Base-by-base conservation (phyloP, 2,797 vertebrate species). In the Tenualosa ilisha region DNA sequence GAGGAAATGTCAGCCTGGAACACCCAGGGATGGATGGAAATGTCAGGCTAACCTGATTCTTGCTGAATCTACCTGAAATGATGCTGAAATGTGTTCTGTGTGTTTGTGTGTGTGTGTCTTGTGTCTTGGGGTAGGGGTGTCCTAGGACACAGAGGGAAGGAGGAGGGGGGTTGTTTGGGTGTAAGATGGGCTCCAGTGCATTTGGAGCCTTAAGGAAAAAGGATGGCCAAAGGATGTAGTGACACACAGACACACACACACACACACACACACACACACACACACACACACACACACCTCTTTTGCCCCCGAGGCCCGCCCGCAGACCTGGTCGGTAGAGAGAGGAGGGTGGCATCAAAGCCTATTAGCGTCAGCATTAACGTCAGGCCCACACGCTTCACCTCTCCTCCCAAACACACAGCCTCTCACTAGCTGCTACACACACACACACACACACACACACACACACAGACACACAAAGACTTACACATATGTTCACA, bases 271-370 rank as follows among this genome's bases (percentile, higher is more conserved):
- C 59, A 81, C 68, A 75, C 22, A 75, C 43, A n/a, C 22, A 46
- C 75, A 81, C 82, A 84, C 86, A 50, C 68, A 86, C 63, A 84
- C 13, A 84, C 26, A 56, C 79, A 81, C 8, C 24, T 37, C 63
- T 15, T 12, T 31, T 68, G 8, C 31, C 65, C 13, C 31, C 13
- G 37, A 37, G 68, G 68, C 4, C 13, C 24, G 37, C 68, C 31
- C 15, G 31, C 12, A 26, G 68, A 17, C 13, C 31, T 5, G 12
- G 68, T 31, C 26, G 15, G 31, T 17, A 37, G 65, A 6, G 26
- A 86, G 83, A 85, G 89, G 84, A 84, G 81, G 56, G 51, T 9
- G 83, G 81, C 81, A 87, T 88, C 89, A 85, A 89, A 91, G 89
- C 88, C 86, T 85, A 86, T 83, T 86, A n/a, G 53, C 85, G 85